Conservation (phyloP, 1,140 invertebrate species). For the Telenomus remus region DNA sequence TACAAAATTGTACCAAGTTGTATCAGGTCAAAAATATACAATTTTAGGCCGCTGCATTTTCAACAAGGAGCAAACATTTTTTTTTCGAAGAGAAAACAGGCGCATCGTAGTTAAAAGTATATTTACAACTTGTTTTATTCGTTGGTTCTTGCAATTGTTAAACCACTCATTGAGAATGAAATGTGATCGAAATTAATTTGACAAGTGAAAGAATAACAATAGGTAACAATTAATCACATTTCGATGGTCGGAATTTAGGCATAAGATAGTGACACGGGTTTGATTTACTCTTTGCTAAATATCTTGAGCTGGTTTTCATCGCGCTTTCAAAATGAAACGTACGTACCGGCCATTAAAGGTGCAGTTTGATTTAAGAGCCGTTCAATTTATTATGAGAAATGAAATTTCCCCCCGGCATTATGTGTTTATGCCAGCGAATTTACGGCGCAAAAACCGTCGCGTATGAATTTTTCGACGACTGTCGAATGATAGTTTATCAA, state of each 20-base stretch:
- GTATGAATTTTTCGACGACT: constrained; percentile 17
- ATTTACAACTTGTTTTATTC: too few relatives aligned
- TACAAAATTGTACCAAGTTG: too few relatives aligned
- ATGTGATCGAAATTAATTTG: too few relatives aligned
- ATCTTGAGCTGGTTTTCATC: constrained; percentile 46
- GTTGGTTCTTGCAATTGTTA: too few relatives aligned
- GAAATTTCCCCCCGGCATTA: constrained; percentile 25
- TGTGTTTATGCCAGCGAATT: constrained; percentile 7
- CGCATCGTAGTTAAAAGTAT: too few relatives aligned
- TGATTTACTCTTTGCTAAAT: constrained; percentile 49
- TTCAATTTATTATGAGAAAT: constrained; percentile 50
- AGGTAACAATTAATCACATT: constrained; percentile 5
- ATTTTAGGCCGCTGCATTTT: too few relatives aligned
- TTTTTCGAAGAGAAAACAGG: too few relatives aligned
- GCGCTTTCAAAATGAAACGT: constrained; percentile 22
- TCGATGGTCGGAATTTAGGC: constrained; percentile 9
- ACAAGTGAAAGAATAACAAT: too few relatives aligned
- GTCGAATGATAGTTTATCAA: constrained; percentile 20
- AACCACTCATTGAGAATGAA: too few relatives aligned
- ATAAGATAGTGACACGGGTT: constrained; percentile 29
- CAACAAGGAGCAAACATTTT: too few relatives aligned
- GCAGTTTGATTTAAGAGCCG: constrained; percentile 35
- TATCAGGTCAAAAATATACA: too few relatives aligned
- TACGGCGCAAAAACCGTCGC: constrained; percentile 11
- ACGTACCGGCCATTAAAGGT: constrained; percentile 29